Conservation (phyloP, 2,113 vertebrate genomes). For the Illadopsis cleaveri region DNA sequence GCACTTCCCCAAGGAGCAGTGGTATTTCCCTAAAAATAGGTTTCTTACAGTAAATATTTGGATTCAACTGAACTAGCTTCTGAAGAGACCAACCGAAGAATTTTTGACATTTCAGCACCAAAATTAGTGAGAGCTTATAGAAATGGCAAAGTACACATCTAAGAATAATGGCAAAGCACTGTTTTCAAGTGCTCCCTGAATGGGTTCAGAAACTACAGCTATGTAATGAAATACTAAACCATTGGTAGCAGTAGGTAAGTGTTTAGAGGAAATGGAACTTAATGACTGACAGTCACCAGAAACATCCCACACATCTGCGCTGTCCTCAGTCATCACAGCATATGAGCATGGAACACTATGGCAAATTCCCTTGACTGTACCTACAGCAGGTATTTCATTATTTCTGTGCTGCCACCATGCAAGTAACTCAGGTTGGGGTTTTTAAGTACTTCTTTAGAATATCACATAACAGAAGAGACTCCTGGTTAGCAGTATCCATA, state of each 20-base stretch:
- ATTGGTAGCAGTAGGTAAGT: not conserved
- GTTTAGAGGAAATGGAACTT: not conserved
- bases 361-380: not conserved
- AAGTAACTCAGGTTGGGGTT: accelerated
- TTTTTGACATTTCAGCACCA: not conserved
- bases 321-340: accelerated
- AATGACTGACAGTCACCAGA: not conserved
- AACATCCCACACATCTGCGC: not conserved
- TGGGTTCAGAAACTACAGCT: not conserved
- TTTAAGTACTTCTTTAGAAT: not conserved
- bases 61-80: not conserved
- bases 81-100: not conserved
- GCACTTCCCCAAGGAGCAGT: not conserved
- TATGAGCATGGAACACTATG: accelerated
- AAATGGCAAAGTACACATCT: not conserved
- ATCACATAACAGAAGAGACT: not conserved
- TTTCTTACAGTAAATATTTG: not conserved
- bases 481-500: not conserved
- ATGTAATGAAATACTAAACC: not conserved
- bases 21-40: not conserved
- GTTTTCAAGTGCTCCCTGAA: not conserved
- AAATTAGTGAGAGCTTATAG: not conserved
- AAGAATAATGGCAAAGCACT: too few relatives aligned
- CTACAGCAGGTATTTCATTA: not conserved
- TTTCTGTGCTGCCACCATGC: not conserved